Evolutionary conservation across 2,888 invertebrate species (phyloP), one percentile per base, ranked within the genome.

Genomic region (Epirrhoe alternata): DNA sequence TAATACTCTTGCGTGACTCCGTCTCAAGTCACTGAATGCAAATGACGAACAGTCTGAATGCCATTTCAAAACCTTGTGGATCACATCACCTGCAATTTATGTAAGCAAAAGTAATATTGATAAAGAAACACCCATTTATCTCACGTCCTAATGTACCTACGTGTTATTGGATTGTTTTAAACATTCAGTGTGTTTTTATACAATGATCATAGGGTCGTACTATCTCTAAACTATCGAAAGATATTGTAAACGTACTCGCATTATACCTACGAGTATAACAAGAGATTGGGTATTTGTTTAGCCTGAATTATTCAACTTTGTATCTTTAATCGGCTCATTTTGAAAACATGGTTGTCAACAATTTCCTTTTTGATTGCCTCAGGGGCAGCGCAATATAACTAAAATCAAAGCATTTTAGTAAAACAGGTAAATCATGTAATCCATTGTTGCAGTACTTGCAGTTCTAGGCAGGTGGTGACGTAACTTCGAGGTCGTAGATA

Each of bases 401-500:
- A 31, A 12, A 17, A 6, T 3, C 16, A 2, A 42, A 42, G 24
- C 38, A 59, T 30, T 35, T 16, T 47, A 56, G 33, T 50, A 42
- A 51, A 16, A 42, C 42, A 16, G 62, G 51, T 62, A 62, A 16
- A 56, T 62, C 62, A 56, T 61, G 61, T 38, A 55, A 62, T 56
- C 56, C 14, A 62, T 62, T 62, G 56, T 62, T 51, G 49, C 56
- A 62, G 66, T 69, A 68, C 75, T 77, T 77, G 35, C 56, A 62
- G 66, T 69, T 76, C 66, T 73, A 64, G 65, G 38, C 12, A 38
- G 65, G 61, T 16, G 75, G 74, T 76, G 77, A 75, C 76, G 81
- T 75, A 71, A 74, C 71, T 12, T 73, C 78, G 78, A 82, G 84
- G 82, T 72, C 80, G 76, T 72, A 74, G 64, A 75, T 81, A 78